A percentile compares a stretch with the other conserved stretches of the same genome.
Evolutionary conservation across 2,797 vertebrate species (phyloP).

Genomic region (Somateria mollissima): DNA sequence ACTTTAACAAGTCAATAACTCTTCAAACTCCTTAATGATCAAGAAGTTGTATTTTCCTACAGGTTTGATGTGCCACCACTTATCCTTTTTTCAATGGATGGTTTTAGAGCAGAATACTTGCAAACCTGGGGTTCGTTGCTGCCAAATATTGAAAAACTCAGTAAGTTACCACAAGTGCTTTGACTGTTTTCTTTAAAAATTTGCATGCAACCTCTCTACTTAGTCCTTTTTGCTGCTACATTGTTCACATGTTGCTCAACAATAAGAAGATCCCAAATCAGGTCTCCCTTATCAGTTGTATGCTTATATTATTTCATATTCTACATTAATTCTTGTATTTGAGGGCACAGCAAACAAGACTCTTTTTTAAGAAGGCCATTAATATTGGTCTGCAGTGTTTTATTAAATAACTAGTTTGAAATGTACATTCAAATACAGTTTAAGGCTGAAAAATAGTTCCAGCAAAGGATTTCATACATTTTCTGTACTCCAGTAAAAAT

Average conservation of each 20-base stretch:
- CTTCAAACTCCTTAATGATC: neutral
- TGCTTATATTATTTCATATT: neutral
- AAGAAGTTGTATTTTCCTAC: neutral
- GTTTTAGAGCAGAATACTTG: slow-evolving; percentile 84
- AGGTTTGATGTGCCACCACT: slow-evolving; percentile 80
- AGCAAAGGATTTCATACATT: neutral
- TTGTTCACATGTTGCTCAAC: neutral
- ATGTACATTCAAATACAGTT: neutral
- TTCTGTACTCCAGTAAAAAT: neutral
- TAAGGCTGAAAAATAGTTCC: neutral
- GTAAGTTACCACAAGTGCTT: slow-evolving; percentile 71
- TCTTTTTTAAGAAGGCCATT: neutral
- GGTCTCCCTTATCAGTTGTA: neutral
- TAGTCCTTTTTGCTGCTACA: neutral
- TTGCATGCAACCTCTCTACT: neutral
- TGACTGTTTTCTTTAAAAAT: neutral
- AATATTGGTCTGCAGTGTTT: neutral
- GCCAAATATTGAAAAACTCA: slow-evolving; percentile 81
- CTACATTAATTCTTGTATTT: neutral
- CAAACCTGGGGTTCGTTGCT: slow-evolving; percentile 77
- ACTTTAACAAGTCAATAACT: neutral
- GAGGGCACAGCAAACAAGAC: neutral
- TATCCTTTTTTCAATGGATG: slow-evolving; percentile 84
- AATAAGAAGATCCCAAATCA: neutral
- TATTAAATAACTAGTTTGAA: neutral